Evolutionary conservation across 2,113 vertebrate species (phyloP).

Genomic region (Psilopogon haemacephalus): DNA sequence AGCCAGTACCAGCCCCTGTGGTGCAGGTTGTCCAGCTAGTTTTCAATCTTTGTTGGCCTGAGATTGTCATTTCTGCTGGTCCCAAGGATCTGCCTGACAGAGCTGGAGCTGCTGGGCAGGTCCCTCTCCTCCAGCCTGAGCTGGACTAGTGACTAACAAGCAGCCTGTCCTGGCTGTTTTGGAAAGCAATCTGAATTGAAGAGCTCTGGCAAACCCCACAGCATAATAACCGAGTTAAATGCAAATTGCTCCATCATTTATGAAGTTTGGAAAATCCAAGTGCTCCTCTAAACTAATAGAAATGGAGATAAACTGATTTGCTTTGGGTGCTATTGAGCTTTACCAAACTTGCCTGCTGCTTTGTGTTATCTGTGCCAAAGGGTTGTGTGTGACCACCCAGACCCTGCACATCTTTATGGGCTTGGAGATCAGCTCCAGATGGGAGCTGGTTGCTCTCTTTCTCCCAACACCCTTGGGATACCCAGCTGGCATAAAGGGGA

Average conservation of each 20-base stretch:
- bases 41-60: neutral
- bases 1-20: neutral
- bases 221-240: constrained; percentile 28
- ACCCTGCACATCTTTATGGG: neutral
- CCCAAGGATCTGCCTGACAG: neutral
- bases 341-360: neutral
- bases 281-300: neutral
- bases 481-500: neutral
- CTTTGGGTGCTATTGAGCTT: neutral
- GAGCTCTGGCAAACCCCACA: constrained; percentile 33
- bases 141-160: neutral
- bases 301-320: neutral
- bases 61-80: neutral
- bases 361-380: neutral
- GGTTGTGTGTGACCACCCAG: neutral
- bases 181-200: constrained; percentile 56
- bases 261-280: neutral
- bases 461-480: neutral
- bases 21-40: neutral
- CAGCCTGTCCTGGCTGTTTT: neutral
- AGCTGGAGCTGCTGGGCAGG: neutral
- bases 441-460: neutral
- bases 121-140: neutral
- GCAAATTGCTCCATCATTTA: constrained; percentile 7
- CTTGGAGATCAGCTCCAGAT: neutral